A percentile compares a stretch with the other conserved stretches of the same genome.
Evolutionary conservation across 2,888 invertebrate genomes (phyloP).

Genomic region (Calephelis perditalis): DNA sequence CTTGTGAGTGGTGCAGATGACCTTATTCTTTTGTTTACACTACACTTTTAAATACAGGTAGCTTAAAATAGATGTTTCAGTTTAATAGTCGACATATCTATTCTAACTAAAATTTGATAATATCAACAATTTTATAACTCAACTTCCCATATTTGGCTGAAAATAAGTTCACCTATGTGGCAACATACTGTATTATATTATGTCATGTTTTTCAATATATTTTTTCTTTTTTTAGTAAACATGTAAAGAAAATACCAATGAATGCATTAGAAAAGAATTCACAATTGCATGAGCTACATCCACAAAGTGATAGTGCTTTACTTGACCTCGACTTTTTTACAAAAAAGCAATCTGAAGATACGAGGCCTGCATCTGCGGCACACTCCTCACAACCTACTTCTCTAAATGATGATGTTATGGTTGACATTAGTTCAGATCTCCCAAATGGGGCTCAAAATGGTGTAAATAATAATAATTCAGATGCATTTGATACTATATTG

Average conservation of each 20-base stretch:
- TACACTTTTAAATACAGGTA: too few species aligned
- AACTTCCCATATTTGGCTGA: too few species aligned
- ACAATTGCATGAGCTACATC: constrained; percentile 44
- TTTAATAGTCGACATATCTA: too few species aligned
- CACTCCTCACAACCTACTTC: constrained; percentile 29
- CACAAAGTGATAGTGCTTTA: constrained; percentile 41
- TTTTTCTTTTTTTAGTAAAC: constrained; percentile 56
- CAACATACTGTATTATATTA: constrained; percentile 21
- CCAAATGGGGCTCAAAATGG: constrained; percentile 36
- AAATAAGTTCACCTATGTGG: too few species aligned
- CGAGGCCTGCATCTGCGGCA: constrained; percentile 26
- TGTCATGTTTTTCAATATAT: constrained; percentile 28
- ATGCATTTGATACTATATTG: constrained; percentile 44
- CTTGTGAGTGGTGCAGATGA: too few species aligned
- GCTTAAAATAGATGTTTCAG: too few species aligned
- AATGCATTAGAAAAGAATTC: constrained; percentile 72
- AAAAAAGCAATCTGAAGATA: constrained; percentile 46
- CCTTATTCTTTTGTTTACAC: too few species aligned
- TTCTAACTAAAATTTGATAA: too few species aligned
- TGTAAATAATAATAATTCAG: constrained; percentile 35
- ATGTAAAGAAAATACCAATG: constrained; percentile 80
- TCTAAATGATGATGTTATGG: constrained; percentile 73
- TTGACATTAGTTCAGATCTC: constrained; percentile 70
- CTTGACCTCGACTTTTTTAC: constrained; percentile 75
- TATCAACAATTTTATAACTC: too few species aligned